A percentile compares a stretch with the other conserved stretches of the same genome.
Conservation (phyloP, 2,888 invertebrate genomes). For the Hyles lineata region DNA sequence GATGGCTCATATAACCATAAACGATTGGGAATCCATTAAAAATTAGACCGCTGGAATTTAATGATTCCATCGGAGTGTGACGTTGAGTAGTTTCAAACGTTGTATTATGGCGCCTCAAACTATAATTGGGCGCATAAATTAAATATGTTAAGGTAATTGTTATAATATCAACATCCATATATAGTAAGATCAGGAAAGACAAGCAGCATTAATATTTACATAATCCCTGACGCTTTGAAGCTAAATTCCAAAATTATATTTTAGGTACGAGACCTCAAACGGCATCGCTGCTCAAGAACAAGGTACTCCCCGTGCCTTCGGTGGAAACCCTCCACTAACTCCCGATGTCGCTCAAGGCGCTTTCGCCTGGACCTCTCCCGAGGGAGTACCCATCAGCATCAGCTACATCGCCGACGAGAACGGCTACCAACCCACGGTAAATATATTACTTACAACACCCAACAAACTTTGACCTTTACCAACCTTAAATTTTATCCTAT, state of each 20-base stretch:
- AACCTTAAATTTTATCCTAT: background rate
- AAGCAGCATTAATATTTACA: background rate
- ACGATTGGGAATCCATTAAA: background rate
- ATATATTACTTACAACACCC: constrained; percentile 16
- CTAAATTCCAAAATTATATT: constrained; percentile 32
- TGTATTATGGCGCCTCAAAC: background rate
- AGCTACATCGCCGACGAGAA: constrained; percentile 88
- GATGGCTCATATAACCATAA: constrained; percentile 4
- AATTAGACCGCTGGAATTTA: background rate
- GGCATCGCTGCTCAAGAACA: constrained; percentile 86
- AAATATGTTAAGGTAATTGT: constrained; percentile 11
- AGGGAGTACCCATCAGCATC: constrained; percentile 85
- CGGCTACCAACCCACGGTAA: constrained; percentile 87
- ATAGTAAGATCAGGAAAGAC: background rate
- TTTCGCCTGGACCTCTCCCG: constrained; percentile 85
- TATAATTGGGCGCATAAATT: constrained; percentile 4
- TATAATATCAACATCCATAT: background rate
- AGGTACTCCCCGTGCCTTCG: constrained; percentile 80
- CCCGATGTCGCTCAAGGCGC: constrained; percentile 79
- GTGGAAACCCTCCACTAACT: constrained; percentile 63
- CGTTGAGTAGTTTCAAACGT: background rate
- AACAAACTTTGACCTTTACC: background rate
- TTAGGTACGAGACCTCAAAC: constrained; percentile 86
- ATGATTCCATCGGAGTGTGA: constrained; percentile 14
- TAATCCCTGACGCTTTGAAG: background rate